Conservation (phyloP, 2,888 invertebrate genomes). For the Pardosa pseudoannulata region DNA sequence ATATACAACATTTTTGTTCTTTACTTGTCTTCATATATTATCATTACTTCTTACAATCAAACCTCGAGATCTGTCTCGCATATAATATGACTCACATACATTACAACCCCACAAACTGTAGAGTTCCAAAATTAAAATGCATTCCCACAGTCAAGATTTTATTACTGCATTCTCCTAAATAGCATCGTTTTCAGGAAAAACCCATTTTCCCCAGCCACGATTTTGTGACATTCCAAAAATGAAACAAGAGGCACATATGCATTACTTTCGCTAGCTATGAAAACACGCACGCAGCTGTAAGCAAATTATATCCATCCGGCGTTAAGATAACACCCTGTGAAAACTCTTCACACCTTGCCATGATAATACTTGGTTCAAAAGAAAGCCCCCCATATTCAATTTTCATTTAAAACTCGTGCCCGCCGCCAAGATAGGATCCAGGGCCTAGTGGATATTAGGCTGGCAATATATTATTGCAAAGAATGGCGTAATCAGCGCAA, state of each 20-base stretch:
- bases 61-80: neutral
- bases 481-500: conserved; percentile 11
- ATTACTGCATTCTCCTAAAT: neutral
- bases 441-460: conserved; percentile 29
- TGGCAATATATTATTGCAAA: conserved; percentile 48
- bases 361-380: conserved; percentile 33
- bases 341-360: conserved; percentile 25
- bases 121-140: neutral
- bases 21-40: neutral
- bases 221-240: neutral
- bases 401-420: conserved; percentile 64
- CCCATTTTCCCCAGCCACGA: neutral
- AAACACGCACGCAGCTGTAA: neutral
- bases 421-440: conserved; percentile 36
- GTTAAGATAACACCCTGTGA: conserved; percentile 2
- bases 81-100: neutral
- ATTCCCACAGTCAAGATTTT: neutral
- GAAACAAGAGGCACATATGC: neutral
- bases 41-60: neutral
- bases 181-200: neutral
- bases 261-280: neutral
- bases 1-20: too few relatives aligned
- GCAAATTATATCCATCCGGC: conserved; percentile 49
- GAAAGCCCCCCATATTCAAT: conserved; percentile 62
- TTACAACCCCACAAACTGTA: neutral